These are phyloP conservation scores for Seriola aureovittata DNA, from an alignment of 2,113 vertebrate species.

Conservation along the genomic window DNA sequence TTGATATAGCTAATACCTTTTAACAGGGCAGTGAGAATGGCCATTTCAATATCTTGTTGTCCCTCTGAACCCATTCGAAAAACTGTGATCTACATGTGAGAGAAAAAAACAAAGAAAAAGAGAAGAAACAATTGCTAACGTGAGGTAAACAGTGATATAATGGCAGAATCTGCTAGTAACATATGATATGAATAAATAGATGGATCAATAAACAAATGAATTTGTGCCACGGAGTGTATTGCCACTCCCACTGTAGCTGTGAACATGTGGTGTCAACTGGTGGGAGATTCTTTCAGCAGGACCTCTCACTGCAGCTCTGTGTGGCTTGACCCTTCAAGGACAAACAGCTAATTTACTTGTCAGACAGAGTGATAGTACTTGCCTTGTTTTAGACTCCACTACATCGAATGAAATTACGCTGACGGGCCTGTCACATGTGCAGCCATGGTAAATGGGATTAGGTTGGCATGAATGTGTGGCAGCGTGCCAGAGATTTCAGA, in stretches of 20 bases:
- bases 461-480: constrained; percentile 62
- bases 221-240: not conserved
- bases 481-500: constrained; percentile 35
- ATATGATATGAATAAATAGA: constrained; percentile 13
- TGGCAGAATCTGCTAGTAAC: not conserved
- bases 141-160: not conserved
- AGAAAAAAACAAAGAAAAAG: constrained; percentile 16
- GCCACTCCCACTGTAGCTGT: not conserved
- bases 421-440: constrained; percentile 72
- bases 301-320: constrained; percentile 4
- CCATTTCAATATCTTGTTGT: constrained; percentile 98
- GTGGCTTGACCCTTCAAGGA: constrained; percentile 17
- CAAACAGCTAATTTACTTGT: constrained; percentile 45
- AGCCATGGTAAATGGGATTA: constrained; percentile 73
- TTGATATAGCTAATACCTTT: constrained; percentile 88
- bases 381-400: constrained; percentile 58
- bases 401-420: constrained; percentile 68
- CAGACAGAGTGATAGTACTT: constrained; percentile 35
- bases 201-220: not conserved
- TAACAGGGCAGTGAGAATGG: constrained; percentile 96
- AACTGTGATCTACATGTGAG: constrained; percentile 90
- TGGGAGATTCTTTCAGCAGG: constrained; percentile 16
- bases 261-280: constrained; percentile 8
- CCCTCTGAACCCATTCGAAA: constrained; percentile 97
- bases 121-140: not conserved